Evolutionary conservation across 1,140 invertebrate species (phyloP).

Genomic region (Bombus superbus): DNA sequence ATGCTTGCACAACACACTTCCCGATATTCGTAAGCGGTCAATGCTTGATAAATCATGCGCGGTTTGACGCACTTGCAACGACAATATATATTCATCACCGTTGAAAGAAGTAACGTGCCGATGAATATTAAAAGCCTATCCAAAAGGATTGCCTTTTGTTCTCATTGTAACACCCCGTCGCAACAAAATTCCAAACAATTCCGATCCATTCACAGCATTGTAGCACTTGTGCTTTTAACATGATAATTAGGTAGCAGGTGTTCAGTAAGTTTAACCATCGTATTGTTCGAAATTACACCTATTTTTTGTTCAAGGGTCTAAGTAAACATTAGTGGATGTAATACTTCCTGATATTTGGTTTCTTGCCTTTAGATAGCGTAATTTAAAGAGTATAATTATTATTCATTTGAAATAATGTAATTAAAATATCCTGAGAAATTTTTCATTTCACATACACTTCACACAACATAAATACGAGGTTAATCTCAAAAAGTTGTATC

Average conservation of each 20-base stretch:
- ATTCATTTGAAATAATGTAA: neutral
- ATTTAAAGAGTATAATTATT: neutral
- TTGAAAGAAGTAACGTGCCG: constrained; percentile 7
- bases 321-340: neutral
- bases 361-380: neutral
- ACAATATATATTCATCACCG: constrained; percentile 2
- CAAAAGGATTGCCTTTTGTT: constrained; percentile 5
- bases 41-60: constrained; percentile 27
- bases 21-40: constrained; percentile 21
- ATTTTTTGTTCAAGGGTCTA: neutral
- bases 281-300: neutral
- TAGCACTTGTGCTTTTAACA: neutral
- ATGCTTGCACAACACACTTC: constrained; percentile 10
- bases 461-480: neutral
- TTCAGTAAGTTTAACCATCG: neutral
- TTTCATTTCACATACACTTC: neutral
- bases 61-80: constrained; percentile 24
- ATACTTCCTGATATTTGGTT: neutral
- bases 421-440: neutral
- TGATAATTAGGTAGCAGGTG: neutral
- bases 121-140: constrained; percentile 11
- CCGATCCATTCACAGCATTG: neutral
- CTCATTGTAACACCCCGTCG: neutral
- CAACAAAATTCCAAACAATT: constrained; percentile 2
- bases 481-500: neutral